Base-by-base conservation (phyloP, 2,113 vertebrate species). In the Halcyon senegalensis region DNA sequence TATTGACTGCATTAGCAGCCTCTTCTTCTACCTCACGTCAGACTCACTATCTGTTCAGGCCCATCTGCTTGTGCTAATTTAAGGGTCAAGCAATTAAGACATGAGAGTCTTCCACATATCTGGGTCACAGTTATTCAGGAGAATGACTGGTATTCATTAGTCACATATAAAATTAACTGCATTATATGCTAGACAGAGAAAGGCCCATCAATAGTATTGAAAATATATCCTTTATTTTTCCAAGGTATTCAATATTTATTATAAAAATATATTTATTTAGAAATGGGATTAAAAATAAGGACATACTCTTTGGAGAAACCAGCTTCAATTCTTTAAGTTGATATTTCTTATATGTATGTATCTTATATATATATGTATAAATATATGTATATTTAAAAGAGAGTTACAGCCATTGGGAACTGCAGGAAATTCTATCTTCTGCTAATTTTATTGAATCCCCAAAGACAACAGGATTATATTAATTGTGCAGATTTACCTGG, bases 61-160 rank as follows among this genome's bases (percentile, higher is more conserved):
- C 33, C 50, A 84, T 93, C 90, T 94, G 51, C 68, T 88, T 92
- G 60, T 39, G 84, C 31, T 73, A 95, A 85, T 87, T 82, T 91
- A 72, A 73, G 64, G 76, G 88, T 88, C 86, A 75, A 90, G 37
- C 37, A 96, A 94, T 87, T 87, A 91, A 93, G 58, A 88, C 8
- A 64, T 27, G n/a, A 90, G 28, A 76, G 53, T 68, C 78, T 72
- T 86, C 21, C 53, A 43, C 41, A 51, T 59, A 77, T 77, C 55
- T 72, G n/a, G 78, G 51, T 80, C 82, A 91, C 15, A 83, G 39
- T 72, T 84, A 93, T 72, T 86, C 75, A 44, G 21, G 13, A n/a
- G 24, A 94, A 87, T 72, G 84, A 53, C n/a, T 63, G 28, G 9
- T 82, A 78, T 81, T 93, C 60, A 66, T 88, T 90, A 94, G 64